Base-by-base conservation (phyloP, 2,888 invertebrate genomes). In the Polyommatus icarus region DNA sequence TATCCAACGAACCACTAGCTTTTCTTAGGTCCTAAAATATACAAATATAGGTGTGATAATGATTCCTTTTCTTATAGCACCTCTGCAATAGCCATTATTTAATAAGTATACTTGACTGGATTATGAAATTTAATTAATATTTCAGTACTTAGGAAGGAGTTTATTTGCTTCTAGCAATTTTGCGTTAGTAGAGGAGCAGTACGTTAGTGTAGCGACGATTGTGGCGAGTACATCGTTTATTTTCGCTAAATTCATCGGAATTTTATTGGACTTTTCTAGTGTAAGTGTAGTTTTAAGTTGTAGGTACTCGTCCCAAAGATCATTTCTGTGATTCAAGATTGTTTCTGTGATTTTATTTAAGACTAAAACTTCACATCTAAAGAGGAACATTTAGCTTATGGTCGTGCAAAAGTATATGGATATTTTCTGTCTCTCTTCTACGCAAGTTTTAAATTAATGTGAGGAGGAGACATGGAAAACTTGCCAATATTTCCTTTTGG, bases 151-250 rank as follows among this genome's bases (percentile, higher is more conserved):
- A 29, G 67, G 24, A 24, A 79, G 79, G 78, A 78, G 78, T 77
- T 77, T 46, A 46, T 73, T 75, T 54, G 75, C 75, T 75, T 75
- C 24, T 75, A 54, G 54, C 18, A 5, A 54, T 75, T 40, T 67
- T 67, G 67, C 61, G 61, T 76, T 77, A 36, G 20, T 24, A 24
- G 57, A 59, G 50, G 57, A 12, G 61, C 79, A 79, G 80, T 79
- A 79, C n/a, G 78, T 78, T 76, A 61, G 71, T 75, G 67, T 81
- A 83, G 82, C 87, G 91, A 84, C 89, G 89, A 88, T 87, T 86
- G 90, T 85, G 90, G 87, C 91, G 92, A 88, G 91, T 91, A 91
- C 91, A 92, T 29, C 91, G 84, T 89, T 91, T 92, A 86, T 87
- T 93, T 92, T 93, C 93, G 92, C 90, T 85, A 82, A 82, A 87